Evolutionary conservation across 2,888 invertebrate genomes (phyloP).

Genomic region (Hypomecis atomaria): DNA sequence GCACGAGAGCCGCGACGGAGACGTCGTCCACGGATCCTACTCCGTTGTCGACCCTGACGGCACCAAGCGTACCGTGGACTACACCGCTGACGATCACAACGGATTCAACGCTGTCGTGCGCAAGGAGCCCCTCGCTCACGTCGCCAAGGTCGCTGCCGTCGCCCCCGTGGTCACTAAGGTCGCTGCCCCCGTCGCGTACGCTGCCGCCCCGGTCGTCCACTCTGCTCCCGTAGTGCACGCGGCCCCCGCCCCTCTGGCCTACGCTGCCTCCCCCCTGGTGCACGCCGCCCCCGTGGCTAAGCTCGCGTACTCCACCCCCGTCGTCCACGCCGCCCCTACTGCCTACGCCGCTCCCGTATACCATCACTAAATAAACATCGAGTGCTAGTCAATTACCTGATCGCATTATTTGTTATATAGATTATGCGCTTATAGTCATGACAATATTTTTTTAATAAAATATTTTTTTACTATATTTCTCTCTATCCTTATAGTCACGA

Average conservation of each 20-base stretch:
- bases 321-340: conserved; percentile 45
- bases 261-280: conserved; percentile 51
- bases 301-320: conserved; percentile 20
- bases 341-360: conserved; percentile 48
- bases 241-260: conserved; percentile 40
- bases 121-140: conserved; percentile 68
- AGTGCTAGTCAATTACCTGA: conserved; percentile 22
- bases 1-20: conserved; percentile 81
- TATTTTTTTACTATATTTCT: conserved; percentile 10
- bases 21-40: conserved; percentile 80
- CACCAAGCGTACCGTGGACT: conserved; percentile 80
- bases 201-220: conserved; percentile 53
- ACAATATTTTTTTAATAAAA: conserved; percentile 17
- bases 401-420: conserved; percentile 14
- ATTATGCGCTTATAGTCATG: conserved; percentile 18
- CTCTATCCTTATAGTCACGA: no score
- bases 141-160: conserved; percentile 54
- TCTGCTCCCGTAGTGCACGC: conserved; percentile 32
- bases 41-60: conserved; percentile 82
- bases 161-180: conserved; percentile 43
- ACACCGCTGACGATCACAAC: conserved; percentile 75
- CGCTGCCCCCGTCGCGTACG: conserved; percentile 56
- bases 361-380: conserved; percentile 24
- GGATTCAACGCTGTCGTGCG: conserved; percentile 82
- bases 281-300: conserved; percentile 39